Percentiles rank a stretch among this genome's conserved stretches.
Conservation (phyloP, 2,113 vertebrate genomes). For the Mesembrinibis cayennensis region DNA sequence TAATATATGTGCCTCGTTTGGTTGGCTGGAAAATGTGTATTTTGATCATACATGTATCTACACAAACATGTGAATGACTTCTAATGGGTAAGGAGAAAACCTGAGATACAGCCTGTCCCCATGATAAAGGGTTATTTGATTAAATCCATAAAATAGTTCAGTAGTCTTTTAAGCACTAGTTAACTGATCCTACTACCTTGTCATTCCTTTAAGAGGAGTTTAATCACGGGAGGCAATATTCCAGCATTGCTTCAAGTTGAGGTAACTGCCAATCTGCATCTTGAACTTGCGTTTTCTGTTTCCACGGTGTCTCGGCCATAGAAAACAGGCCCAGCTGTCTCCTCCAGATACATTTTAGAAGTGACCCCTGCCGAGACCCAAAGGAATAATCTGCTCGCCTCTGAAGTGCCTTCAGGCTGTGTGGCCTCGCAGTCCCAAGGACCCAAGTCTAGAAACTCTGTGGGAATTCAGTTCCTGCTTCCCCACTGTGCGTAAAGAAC, state of each 20-base stretch:
- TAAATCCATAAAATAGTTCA: too few species aligned
- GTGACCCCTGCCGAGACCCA: neutral
- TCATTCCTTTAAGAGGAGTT: neutral
- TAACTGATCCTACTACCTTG: neutral
- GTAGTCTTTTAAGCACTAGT: neutral
- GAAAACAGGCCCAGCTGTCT: neutral
- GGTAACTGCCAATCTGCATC: neutral
- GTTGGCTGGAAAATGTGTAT: neutral
- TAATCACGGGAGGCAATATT: neutral
- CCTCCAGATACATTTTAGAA: too few species aligned
- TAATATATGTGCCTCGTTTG: too few species aligned
- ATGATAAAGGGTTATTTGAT: neutral
- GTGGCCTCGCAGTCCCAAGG: neutral
- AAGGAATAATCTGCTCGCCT: neutral
- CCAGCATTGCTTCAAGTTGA: neutral
- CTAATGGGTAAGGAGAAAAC: neutral
- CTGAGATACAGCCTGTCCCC: neutral
- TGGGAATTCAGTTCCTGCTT: too few species aligned
- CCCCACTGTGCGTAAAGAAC: fast-evolving
- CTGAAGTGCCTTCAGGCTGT: neutral
- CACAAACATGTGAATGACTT: neutral
- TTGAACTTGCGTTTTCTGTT: neutral
- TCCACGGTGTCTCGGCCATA: fast-evolving
- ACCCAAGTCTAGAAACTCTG: too few species aligned
- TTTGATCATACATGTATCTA: neutral